These are phyloP conservation scores for Gila orcuttii DNA, from an alignment of 2,113 vertebrate genomes.

Conservation along the genomic window DNA sequence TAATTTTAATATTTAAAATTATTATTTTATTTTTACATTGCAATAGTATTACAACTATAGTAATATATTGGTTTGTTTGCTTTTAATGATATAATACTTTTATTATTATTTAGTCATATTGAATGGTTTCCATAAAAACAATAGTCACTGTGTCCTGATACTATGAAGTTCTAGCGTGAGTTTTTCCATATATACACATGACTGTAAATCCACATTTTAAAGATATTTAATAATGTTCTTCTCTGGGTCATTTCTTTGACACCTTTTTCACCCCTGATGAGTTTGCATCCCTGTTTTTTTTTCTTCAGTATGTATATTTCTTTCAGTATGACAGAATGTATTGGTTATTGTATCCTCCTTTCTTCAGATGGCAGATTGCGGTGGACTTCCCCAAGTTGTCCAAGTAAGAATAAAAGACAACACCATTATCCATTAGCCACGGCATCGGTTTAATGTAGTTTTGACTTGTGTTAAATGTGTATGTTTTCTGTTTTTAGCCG, in stretches of 20 bases:
- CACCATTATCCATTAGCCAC: background rate
- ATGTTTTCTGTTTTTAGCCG: conserved; percentile 65
- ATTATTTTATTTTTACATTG: too few species aligned
- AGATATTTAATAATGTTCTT: background rate
- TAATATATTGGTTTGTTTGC: too few species aligned
- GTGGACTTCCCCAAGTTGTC: conserved; percentile 92
- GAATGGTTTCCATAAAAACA: too few species aligned
- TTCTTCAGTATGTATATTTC: too few species aligned
- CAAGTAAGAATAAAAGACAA: conserved; percentile 79
- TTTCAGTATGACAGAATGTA: background rate
- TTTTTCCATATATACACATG: too few species aligned
- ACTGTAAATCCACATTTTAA: background rate
- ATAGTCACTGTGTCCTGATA: too few species aligned
- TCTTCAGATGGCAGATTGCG: conserved; percentile 94
- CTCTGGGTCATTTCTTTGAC: background rate
- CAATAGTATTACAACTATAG: too few species aligned
- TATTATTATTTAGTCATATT: too few species aligned
- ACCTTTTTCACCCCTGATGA: background rate
- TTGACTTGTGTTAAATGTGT: background rate
- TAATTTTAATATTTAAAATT: too few species aligned
- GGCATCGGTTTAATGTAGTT: background rate
- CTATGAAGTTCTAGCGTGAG: too few species aligned
- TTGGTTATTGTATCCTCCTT: conserved; percentile 46
- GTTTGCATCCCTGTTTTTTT: background rate
- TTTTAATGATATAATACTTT: too few species aligned